Evolutionary conservation across 2,113 vertebrate species (phyloP).

Genomic region (Brachypodius melanocephalos): DNA sequence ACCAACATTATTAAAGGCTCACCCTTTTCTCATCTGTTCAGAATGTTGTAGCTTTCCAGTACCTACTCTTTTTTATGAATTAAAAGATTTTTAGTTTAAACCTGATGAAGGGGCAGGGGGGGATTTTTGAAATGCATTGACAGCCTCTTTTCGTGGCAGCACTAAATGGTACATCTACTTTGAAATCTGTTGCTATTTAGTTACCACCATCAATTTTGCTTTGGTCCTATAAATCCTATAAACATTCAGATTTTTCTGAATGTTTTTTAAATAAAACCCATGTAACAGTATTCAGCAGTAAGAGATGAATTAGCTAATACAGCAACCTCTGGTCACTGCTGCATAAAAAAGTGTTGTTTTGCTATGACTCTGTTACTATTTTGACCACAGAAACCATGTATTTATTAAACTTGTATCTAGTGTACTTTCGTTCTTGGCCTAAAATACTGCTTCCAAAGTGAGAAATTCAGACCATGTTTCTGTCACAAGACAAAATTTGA

Average conservation of each 20-base stretch:
- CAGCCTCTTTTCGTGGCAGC: not conserved
- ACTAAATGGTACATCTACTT: not conserved
- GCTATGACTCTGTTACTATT: not conserved
- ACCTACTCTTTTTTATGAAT: conserved; percentile 66
- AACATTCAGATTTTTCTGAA: not conserved
- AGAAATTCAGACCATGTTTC: not conserved
- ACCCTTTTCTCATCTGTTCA: conserved; percentile 34
- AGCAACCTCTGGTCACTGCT: not conserved
- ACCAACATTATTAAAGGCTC: not conserved
- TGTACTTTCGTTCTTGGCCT: not conserved
- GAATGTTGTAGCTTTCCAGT: conserved; percentile 48
- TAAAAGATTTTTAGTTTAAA: conserved; percentile 72
- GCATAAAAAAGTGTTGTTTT: rapidly evolving
- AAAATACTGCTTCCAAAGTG: not conserved
- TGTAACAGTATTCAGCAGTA: not conserved
- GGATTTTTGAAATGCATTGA: conserved; percentile 12
- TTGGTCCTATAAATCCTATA: not conserved
- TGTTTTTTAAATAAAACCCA: not conserved
- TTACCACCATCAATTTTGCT: not conserved
- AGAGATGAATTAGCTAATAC: not conserved
- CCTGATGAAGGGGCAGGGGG: not conserved
- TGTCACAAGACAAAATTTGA: not conserved
- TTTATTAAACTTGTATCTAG: not conserved
- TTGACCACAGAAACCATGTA: not conserved
- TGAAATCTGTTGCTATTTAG: not conserved